These are phyloP conservation scores for Peromyscus aztecus DNA, from an alignment of 2,797 vertebrate species.

Conservation along the genomic window DNA sequence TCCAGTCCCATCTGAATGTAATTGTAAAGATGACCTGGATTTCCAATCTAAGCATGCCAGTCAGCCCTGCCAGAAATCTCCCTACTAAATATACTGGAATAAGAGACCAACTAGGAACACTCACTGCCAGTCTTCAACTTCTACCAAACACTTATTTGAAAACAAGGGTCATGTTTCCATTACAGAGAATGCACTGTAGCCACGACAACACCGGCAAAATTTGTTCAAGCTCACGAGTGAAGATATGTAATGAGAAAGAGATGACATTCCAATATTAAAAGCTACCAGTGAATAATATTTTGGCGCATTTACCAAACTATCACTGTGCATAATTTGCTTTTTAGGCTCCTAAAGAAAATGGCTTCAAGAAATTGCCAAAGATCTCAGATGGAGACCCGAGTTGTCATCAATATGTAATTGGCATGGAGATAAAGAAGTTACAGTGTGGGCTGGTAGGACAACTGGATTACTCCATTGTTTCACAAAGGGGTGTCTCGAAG, in stretches of 20 bases:
- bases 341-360: not conserved
- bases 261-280: not conserved
- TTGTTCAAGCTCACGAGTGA: not conserved
- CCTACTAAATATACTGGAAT: not conserved
- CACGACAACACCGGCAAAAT: not conserved
- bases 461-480: not conserved
- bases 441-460: not conserved
- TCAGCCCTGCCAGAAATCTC: not conserved
- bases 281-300: not conserved
- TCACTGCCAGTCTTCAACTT: not conserved
- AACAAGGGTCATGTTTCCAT: not conserved
- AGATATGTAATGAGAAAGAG: not conserved
- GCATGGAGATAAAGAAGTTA: not conserved
- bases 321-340: not conserved
- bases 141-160: constrained; percentile 12
- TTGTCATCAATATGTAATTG: not conserved
- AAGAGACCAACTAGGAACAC: not conserved
- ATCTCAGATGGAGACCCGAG: not conserved
- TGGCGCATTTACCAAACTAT: not conserved
- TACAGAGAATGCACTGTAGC: not conserved
- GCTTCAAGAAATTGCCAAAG: not conserved
- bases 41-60: not conserved
- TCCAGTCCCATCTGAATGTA: constrained; percentile 3
- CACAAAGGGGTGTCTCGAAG: not conserved
- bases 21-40: constrained; percentile 54